These are phyloP conservation scores for Crotalus helleri DNA, from an alignment of 2,113 vertebrate genomes.

Conservation along the genomic window DNA sequence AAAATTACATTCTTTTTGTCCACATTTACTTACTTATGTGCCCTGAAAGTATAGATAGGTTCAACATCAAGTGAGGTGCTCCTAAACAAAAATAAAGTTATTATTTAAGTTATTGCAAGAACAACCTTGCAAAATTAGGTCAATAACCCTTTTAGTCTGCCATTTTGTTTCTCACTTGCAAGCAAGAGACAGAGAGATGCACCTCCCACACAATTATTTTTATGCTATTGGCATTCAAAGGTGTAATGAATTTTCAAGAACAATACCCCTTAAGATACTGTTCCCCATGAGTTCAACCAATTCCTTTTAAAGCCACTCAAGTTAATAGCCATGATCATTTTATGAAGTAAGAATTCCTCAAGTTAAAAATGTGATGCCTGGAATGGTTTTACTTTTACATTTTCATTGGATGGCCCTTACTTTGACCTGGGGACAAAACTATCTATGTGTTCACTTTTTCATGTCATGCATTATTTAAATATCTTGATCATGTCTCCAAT, in stretches of 20 bases:
- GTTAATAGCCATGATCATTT: neutral
- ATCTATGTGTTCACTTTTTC: neutral
- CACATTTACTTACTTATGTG: conserved; percentile 83
- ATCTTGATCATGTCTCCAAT: neutral
- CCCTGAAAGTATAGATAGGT: conserved; percentile 98
- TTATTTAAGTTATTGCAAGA: neutral
- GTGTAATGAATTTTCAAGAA: neutral
- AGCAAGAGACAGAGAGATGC: neutral
- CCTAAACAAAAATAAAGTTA: conserved; percentile 70
- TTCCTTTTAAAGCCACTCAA: neutral
- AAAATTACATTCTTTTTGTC: neutral
- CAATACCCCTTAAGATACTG: neutral
- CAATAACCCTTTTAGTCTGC: neutral
- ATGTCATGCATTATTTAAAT: neutral
- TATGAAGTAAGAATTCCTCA: neutral
- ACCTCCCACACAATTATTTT: neutral
- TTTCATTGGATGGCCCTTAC: neutral
- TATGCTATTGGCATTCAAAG: neutral
- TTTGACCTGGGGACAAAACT: neutral
- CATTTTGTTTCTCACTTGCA: neutral
- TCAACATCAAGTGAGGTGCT: conserved; percentile 95
- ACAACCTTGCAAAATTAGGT: neutral
- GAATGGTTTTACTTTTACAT: neutral
- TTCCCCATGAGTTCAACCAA: neutral
- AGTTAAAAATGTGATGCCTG: neutral